These are phyloP conservation scores for Junonia oenone DNA, from an alignment of 2,888 invertebrate species.

Conservation along the genomic window DNA sequence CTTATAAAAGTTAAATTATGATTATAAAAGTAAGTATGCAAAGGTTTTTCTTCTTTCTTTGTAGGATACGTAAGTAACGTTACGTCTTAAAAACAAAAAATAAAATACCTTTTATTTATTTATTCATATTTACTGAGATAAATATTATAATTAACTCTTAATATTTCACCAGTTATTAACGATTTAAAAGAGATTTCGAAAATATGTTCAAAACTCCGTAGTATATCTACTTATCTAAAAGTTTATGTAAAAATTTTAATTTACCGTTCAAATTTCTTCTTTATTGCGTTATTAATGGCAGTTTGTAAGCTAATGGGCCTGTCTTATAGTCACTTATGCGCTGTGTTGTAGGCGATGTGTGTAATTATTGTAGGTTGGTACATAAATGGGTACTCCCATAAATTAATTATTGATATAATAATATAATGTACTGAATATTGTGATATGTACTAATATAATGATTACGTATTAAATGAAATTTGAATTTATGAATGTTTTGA, in stretches of 20 bases:
- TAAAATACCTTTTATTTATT: too few relatives aligned
- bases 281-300: conserved; percentile 12
- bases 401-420: neutral
- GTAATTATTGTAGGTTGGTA: conserved; percentile 12
- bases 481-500: too few relatives aligned
- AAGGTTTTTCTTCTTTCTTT: too few relatives aligned
- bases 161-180: too few relatives aligned
- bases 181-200: neutral
- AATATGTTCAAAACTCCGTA: neutral
- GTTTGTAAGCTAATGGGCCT: conserved; percentile 8
- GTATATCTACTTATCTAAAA: neutral
- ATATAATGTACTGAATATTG: too few relatives aligned
- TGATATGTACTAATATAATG: neutral
- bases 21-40: too few relatives aligned
- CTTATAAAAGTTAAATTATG: too few relatives aligned
- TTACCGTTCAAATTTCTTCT: neutral
- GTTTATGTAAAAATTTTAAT: neutral
- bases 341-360: neutral
- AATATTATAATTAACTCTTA: too few relatives aligned
- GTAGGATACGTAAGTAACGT: too few relatives aligned
- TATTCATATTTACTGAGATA: too few relatives aligned
- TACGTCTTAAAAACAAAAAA: too few relatives aligned
- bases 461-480: too few relatives aligned
- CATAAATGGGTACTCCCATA: conserved; percentile 3
- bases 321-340: neutral